These are phyloP conservation scores for Cladopsammia gracilis DNA, from an alignment of 64 coral and sea anemone genomes.

Conservation along the genomic window DNA sequence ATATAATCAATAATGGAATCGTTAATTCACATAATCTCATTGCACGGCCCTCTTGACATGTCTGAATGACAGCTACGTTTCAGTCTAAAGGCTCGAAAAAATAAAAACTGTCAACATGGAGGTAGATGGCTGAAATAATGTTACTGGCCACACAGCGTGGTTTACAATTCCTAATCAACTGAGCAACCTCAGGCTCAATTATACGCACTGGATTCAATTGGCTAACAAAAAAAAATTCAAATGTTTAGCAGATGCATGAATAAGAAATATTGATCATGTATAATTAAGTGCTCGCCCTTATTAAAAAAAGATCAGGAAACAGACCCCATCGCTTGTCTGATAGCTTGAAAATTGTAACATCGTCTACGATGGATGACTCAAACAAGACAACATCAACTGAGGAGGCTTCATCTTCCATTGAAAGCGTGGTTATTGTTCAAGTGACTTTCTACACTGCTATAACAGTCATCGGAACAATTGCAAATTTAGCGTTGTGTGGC, in stretches of 20 bases:
- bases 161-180: background rate
- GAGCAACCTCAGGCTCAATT: background rate
- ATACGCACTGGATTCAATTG: background rate
- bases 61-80: too few species aligned
- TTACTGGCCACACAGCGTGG: too few species aligned
- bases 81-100: too few species aligned
- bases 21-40: background rate
- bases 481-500: constrained; percentile 73
- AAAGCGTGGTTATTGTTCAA: constrained; percentile 28
- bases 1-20: background rate
- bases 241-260: background rate
- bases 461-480: constrained; percentile 50
- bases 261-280: background rate
- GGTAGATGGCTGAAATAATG: too few species aligned
- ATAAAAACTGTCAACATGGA: too few species aligned
- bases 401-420: background rate
- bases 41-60: too few species aligned
- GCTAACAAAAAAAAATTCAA: background rate
- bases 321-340: background rate
- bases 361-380: background rate
- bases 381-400: background rate
- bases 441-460: constrained; percentile 54
- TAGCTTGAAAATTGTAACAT: background rate
- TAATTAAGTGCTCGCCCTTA: too few species aligned
- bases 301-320: too few species aligned